Conservation (phyloP, 2,113 vertebrate species). For the Platysteira castanea region DNA sequence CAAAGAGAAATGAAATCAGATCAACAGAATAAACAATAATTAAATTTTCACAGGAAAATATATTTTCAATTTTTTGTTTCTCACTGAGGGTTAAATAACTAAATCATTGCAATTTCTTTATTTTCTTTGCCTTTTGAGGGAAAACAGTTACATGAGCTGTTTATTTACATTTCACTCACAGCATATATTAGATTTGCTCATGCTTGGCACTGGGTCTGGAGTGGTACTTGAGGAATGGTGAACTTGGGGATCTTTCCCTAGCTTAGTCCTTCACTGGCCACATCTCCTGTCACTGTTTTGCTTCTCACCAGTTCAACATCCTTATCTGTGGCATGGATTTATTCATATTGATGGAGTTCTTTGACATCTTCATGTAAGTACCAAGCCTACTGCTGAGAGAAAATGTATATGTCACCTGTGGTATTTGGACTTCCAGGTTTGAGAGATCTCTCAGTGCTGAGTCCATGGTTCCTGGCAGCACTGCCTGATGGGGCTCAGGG, state of each 20-base stretch:
- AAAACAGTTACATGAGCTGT: neutral
- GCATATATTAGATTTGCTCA: neutral
- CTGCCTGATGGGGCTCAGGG: neutral
- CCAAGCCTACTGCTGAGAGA: neutral
- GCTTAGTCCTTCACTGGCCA: neutral
- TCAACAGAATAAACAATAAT: conserved; percentile 40
- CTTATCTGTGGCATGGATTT: neutral
- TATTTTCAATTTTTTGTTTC: conserved; percentile 11
- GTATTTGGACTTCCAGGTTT: neutral
- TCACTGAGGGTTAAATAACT: conserved; percentile 20
- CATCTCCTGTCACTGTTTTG: neutral
- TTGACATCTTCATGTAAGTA: neutral
- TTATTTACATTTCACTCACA: neutral
- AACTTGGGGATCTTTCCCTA: neutral
- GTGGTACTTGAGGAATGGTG: neutral
- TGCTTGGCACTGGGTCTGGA: neutral
- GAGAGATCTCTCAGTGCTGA: neutral
- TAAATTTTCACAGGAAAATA: conserved; percentile 19
- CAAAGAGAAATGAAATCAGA: conserved; percentile 27
- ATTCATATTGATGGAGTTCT: neutral
- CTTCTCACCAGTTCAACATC: neutral
- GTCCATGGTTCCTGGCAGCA: neutral
- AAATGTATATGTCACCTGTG: neutral
- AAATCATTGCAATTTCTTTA: neutral
- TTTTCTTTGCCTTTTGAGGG: conserved; percentile 20